These are phyloP conservation scores for Neogobius melanostomus DNA, from an alignment of 2,113 vertebrate genomes.

Conservation along the genomic window DNA sequence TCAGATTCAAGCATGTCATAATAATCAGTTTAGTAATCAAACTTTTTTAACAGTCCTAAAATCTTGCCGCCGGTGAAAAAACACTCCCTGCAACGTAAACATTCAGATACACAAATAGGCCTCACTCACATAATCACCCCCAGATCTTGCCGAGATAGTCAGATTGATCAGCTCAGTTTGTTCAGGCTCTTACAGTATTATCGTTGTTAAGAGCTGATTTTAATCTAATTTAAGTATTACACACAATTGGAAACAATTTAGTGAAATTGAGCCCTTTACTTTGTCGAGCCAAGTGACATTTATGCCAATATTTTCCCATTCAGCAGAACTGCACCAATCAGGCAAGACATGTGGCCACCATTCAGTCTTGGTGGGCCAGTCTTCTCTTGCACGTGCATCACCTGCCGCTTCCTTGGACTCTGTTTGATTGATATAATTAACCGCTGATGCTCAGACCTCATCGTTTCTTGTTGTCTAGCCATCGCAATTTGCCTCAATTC, in stretches of 20 bases:
- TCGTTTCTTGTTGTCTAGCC: too few species aligned
- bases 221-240: not conserved
- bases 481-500: too few species aligned
- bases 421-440: too few species aligned
- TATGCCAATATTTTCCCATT: not conserved
- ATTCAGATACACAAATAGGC: too few species aligned
- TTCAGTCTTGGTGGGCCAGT: not conserved
- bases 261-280: conserved; percentile 8
- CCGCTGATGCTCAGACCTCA: too few species aligned
- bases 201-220: conserved; percentile 15
- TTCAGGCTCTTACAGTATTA: not conserved
- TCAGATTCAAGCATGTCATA: too few species aligned
- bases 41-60: too few species aligned
- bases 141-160: not conserved
- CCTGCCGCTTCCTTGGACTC: not conserved
- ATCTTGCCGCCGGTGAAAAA: too few species aligned
- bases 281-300: not conserved
- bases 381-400: not conserved
- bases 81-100: too few species aligned
- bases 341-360: conserved; percentile 4
- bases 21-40: too few species aligned
- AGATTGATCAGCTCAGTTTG: not conserved
- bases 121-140: not conserved
- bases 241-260: conserved; percentile 7
- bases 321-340: not conserved